These are phyloP conservation scores for Aporophyla lueneburgensis DNA, from an alignment of 2,888 invertebrate species.

Conservation along the genomic window DNA sequence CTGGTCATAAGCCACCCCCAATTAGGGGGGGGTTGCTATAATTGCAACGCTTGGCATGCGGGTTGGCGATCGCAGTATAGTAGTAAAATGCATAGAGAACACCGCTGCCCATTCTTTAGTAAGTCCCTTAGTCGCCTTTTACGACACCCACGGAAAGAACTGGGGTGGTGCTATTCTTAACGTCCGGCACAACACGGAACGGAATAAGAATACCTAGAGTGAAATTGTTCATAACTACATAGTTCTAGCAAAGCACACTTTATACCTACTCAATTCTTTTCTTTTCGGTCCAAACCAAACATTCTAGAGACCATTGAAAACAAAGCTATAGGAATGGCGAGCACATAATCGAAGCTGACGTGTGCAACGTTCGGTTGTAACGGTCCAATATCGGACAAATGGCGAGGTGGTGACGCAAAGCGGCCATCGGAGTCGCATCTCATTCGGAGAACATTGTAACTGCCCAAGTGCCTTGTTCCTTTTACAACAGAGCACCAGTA, in stretches of 20 bases:
- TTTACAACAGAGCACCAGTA: constrained; percentile 44
- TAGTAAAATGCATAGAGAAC: too few relatives aligned
- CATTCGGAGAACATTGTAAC: constrained; percentile 75
- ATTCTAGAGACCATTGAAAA: constrained; percentile 58
- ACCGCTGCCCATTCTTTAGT: too few relatives aligned
- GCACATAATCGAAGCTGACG: constrained; percentile 73
- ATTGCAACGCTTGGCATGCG: too few relatives aligned
- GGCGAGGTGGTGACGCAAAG: constrained; percentile 79
- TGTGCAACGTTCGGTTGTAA: constrained; percentile 68
- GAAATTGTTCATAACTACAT: not conserved
- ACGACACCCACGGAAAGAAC: too few relatives aligned
- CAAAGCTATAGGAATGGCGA: constrained; percentile 58
- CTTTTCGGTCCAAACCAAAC: constrained; percentile 42
- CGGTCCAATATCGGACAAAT: constrained; percentile 80
- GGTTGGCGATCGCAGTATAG: too few relatives aligned
- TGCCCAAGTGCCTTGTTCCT: constrained; percentile 67
- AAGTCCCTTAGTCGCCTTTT: too few relatives aligned
- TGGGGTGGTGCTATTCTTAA: too few relatives aligned
- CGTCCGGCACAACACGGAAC: too few relatives aligned
- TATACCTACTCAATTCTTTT: constrained; percentile 34
- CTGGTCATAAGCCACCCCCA: too few relatives aligned
- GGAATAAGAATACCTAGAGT: not conserved
- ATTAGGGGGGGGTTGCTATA: too few relatives aligned
- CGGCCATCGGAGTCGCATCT: constrained; percentile 80
- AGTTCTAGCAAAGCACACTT: constrained; percentile 8